These are phyloP conservation scores for Sycobia sp. DNA, from an alignment of 1,140 invertebrate genomes.

Conservation along the genomic window DNA sequence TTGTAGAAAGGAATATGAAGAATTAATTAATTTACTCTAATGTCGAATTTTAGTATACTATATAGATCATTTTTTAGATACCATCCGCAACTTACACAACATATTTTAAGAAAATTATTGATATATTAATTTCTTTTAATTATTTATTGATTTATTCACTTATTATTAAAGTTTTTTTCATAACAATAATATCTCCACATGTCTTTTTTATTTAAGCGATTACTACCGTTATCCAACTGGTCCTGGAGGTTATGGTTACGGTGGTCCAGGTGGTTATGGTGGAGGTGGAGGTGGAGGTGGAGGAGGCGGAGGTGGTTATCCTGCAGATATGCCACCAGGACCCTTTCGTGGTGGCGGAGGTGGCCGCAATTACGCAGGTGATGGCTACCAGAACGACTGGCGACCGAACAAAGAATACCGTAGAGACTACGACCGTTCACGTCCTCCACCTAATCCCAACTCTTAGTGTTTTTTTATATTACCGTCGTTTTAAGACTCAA, in stretches of 20 bases:
- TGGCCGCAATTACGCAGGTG: conserved; percentile 47
- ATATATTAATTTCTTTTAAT: too few species aligned
- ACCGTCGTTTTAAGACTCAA: not conserved
- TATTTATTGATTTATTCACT: too few species aligned
- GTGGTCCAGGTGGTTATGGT: conserved; percentile 38
- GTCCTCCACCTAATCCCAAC: conserved; percentile 57
- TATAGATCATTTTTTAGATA: too few species aligned
- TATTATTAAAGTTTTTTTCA: too few species aligned
- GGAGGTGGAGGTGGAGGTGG: conserved; percentile 38
- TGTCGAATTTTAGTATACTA: too few species aligned
- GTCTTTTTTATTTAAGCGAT: conserved; percentile 51
- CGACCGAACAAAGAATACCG: conserved; percentile 62
- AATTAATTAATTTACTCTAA: too few species aligned
- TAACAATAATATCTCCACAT: too few species aligned
- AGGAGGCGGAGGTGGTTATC: conserved; percentile 46
- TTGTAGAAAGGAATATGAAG: too few species aligned
- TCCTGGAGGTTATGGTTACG: conserved; percentile 51
- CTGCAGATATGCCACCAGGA: conserved; percentile 50
- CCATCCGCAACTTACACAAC: too few species aligned
- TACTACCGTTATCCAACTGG: conserved; percentile 58
- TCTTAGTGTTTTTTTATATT: conserved; percentile 52
- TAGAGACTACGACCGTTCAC: conserved; percentile 64
- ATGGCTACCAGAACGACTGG: conserved; percentile 56
- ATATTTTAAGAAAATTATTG: too few species aligned
- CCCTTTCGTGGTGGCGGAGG: conserved; percentile 46